These are phyloP conservation scores for Scaptomyza tumidula DNA, from an alignment of 2,888 invertebrate species.

Conservation along the genomic window DNA sequence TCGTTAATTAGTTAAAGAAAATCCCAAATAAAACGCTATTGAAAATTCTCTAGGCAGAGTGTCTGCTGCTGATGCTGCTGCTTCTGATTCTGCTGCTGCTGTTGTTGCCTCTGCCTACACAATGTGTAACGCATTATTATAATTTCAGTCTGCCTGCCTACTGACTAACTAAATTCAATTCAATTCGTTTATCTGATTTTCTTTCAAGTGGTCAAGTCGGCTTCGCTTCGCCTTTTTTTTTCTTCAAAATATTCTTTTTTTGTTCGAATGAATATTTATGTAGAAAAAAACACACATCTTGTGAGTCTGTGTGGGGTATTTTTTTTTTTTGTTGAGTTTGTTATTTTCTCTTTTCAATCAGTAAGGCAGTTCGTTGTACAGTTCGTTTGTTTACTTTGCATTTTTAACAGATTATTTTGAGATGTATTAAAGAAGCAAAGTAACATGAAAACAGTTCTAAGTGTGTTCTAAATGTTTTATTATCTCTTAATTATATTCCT, in stretches of 20 bases:
- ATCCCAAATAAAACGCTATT: slow-evolving; percentile 20
- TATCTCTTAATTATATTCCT: neutral
- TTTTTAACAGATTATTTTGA: slow-evolving; percentile 35
- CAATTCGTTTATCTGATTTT: slow-evolving; percentile 72
- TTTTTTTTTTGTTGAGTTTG: slow-evolving; percentile 22
- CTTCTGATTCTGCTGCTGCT: neutral
- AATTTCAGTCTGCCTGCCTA: slow-evolving; percentile 43
- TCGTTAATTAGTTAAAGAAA: slow-evolving; percentile 57
- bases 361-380: slow-evolving; percentile 1
- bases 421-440: slow-evolving; percentile 26
- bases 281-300: slow-evolving; percentile 11
- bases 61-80: neutral
- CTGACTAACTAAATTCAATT: slow-evolving; percentile 53
- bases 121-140: slow-evolving; percentile 67
- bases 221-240: slow-evolving; percentile 18
- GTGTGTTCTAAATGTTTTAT: slow-evolving; percentile 1
- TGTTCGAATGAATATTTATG: slow-evolving; percentile 59
- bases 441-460: slow-evolving; percentile 12
- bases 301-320: slow-evolving; percentile 38
- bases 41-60: slow-evolving; percentile 12
- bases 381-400: slow-evolving; percentile 38
- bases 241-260: slow-evolving; percentile 16
- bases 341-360: slow-evolving; percentile 46
- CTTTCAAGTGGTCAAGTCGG: slow-evolving; percentile 59
- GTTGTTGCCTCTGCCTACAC: slow-evolving; percentile 54